These are phyloP conservation scores for Gonatopus flavifemur DNA, from an alignment of 1,140 invertebrate species.

Conservation along the genomic window DNA sequence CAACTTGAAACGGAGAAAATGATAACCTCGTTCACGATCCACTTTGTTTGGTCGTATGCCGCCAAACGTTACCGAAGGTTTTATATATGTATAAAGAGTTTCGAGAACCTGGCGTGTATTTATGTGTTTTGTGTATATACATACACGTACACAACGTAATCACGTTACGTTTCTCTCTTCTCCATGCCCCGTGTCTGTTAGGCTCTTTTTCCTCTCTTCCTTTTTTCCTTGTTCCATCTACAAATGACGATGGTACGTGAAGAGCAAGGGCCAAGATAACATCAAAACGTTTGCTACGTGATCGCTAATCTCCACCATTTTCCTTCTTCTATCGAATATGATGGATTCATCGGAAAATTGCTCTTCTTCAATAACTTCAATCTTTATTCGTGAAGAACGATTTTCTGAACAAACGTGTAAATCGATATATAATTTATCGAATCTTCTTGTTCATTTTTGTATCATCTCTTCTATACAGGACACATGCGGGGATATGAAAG, in stretches of 20 bases:
- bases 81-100: too few species aligned
- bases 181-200: background rate
- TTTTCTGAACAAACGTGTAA: background rate
- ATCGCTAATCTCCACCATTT: too few species aligned
- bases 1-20: conserved; percentile 34
- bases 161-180: conserved; percentile 14
- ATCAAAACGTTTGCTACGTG: conserved; percentile 30
- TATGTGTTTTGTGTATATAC: too few species aligned
- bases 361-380: conserved; percentile 4
- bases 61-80: too few species aligned
- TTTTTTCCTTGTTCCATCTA: conserved; percentile 13
- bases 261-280: conserved; percentile 22
- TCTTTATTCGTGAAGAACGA: background rate
- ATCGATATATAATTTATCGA: too few species aligned
- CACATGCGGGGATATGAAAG: too few species aligned
- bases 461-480: too few species aligned
- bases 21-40: conserved; percentile 37
- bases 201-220: conserved; percentile 1
- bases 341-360: too few species aligned
- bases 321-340: too few species aligned
- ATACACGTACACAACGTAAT: conserved; percentile 24
- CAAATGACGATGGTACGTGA: too few species aligned
- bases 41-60: conserved; percentile 23
- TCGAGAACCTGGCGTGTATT: too few species aligned
- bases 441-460: too few species aligned